phyloP scores from a whole-genome alignment of 1,140 invertebrate species.

The Trinorchestia longiramus region DNA sequence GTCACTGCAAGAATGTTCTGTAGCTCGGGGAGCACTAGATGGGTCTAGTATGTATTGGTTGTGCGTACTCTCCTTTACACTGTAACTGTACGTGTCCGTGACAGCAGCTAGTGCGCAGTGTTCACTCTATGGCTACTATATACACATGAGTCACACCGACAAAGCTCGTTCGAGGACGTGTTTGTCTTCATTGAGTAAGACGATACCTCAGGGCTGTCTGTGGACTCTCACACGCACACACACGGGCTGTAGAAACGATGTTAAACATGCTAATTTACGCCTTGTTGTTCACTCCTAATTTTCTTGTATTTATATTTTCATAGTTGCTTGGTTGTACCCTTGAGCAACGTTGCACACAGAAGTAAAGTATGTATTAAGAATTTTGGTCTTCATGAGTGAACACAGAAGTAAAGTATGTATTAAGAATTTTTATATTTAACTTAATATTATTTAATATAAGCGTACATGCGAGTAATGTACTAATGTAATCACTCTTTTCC shows the following conservation, averaged over 20 bases:
- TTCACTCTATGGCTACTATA: not conserved
- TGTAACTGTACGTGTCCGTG: not conserved
- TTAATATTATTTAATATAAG: not conserved
- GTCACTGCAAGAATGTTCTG: not conserved
- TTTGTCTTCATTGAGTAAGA: slow-evolving; percentile 11
- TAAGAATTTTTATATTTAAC: not conserved
- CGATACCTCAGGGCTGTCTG: not conserved
- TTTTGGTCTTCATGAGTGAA: too few species aligned
- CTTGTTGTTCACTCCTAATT: not conserved
- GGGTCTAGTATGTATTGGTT: not conserved
- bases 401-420: too few species aligned
- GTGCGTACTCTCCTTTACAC: not conserved
- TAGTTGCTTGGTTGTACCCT: not conserved
- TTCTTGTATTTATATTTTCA: not conserved
- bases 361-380: too few species aligned
- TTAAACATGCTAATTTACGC: not conserved
- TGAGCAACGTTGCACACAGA: not conserved
- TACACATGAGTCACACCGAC: not conserved
- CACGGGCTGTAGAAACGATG: not conserved
- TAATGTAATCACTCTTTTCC: not conserved
- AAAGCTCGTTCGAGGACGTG: not conserved
- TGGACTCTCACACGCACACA: not conserved
- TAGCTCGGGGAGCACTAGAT: not conserved
- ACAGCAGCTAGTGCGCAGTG: not conserved
- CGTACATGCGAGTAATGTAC: not conserved